Evolutionary conservation across 2,888 invertebrate species (phyloP).

Genomic region (Emmelina monodactyla): DNA sequence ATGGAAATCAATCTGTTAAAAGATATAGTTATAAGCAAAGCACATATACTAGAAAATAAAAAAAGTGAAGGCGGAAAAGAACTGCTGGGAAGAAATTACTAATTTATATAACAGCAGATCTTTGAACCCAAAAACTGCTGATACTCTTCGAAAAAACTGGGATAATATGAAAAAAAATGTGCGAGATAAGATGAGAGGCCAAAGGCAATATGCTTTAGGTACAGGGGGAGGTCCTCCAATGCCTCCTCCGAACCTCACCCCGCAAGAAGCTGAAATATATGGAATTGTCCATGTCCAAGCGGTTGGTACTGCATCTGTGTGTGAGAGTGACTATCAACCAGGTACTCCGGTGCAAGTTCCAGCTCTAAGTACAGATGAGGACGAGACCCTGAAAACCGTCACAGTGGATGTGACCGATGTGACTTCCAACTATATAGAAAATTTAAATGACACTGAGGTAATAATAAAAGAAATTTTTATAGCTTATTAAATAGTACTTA

Average conservation of each 20-base stretch:
- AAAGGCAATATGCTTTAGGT: constrained; percentile 8
- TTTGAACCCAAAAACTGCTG: constrained; percentile 7
- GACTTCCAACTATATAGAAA: background rate
- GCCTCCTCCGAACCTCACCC: constrained; percentile 8
- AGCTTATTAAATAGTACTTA: background rate
- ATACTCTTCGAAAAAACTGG: constrained; percentile 7
- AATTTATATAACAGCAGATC: constrained; percentile 8
- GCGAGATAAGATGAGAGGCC: constrained; percentile 6
- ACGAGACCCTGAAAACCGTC: too few relatives aligned
- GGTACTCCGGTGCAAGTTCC: constrained; percentile 3
- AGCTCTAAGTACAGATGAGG: too few relatives aligned
- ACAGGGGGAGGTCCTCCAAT: constrained; percentile 7
- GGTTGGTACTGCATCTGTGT: constrained; percentile 6
- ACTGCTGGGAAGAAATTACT: constrained; percentile 8
- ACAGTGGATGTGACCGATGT: background rate
- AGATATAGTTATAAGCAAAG: background rate
- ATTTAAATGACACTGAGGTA: background rate
- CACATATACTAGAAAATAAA: constrained; percentile 1
- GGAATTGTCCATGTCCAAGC: constrained; percentile 6
- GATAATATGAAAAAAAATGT: constrained; percentile 2
- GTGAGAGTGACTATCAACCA: constrained; percentile 8
- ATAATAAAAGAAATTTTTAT: background rate
- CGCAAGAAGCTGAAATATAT: constrained; percentile 6
- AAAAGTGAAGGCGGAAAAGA: constrained; percentile 3
- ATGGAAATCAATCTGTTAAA: constrained; percentile 3